phyloP scores from a whole-genome alignment of 2,797 vertebrate genomes.

The Pelobates cultripes region DNA sequence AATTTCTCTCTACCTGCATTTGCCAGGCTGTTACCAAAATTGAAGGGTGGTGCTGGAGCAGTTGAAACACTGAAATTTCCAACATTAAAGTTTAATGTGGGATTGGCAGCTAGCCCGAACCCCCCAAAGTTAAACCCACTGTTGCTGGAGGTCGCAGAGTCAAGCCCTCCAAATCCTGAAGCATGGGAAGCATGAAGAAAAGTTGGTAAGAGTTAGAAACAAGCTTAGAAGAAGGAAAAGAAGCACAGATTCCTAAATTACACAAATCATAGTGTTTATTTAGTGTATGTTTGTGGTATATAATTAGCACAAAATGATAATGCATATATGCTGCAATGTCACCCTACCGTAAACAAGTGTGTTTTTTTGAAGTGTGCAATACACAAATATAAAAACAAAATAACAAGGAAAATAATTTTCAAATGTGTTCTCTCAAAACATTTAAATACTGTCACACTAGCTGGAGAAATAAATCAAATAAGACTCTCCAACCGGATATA shows the following conservation, averaged over 20 bases:
- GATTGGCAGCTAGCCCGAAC: constrained; percentile 93
- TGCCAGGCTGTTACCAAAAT: constrained; percentile 97
- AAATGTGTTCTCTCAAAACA: no score
- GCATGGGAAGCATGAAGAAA: constrained; percentile 78
- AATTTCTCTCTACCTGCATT: constrained; percentile 88
- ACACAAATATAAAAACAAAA: no score
- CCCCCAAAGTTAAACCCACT: constrained; percentile 98
- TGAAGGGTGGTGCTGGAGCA: constrained; percentile 90
- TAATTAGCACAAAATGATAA: no score
- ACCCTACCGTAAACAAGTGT: no score
- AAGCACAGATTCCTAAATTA: constrained; percentile 31
- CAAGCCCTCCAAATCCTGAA: constrained; percentile 98
- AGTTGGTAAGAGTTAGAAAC: constrained; percentile 69
- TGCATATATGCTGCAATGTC: no score
- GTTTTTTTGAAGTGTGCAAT: no score
- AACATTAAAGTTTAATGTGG: constrained; percentile 95
- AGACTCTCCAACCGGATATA: no score
- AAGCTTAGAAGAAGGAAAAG: constrained; percentile 51
- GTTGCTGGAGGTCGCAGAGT: constrained; percentile 87
- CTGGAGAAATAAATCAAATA: no score
- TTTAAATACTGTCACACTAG: no score
- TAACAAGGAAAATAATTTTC: no score
- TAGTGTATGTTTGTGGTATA: no score
- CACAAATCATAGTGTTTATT: not conserved
- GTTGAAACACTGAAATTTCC: constrained; percentile 92